A percentile compares a stretch with the other conserved stretches of the same genome.
These are phyloP conservation scores for Acromyrmex echinatior DNA, from an alignment of 1,140 invertebrate genomes.

Conservation along the genomic window DNA sequence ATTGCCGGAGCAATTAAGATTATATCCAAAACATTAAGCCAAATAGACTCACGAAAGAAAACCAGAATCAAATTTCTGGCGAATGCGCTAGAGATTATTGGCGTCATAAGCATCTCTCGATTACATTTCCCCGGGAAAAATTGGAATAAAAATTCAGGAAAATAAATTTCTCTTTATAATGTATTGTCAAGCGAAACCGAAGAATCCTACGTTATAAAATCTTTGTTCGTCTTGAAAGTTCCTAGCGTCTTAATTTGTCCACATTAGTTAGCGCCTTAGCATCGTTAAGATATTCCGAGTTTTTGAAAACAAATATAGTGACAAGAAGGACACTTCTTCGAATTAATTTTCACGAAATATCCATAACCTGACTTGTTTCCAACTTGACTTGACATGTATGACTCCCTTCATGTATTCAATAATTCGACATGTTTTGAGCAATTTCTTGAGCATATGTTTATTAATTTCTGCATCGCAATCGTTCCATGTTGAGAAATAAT, in stretches of 20 bases:
- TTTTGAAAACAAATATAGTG: neutral
- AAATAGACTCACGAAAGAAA: neutral
- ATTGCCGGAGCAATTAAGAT: neutral
- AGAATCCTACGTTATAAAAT: slow-evolving; percentile 38
- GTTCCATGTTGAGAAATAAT: neutral
- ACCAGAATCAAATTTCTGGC: neutral
- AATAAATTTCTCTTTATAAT: slow-evolving; percentile 30
- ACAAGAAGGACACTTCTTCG: neutral
- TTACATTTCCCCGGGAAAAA: neutral
- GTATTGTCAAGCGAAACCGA: neutral
- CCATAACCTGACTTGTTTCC: neutral
- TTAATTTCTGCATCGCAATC: neutral
- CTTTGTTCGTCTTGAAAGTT: slow-evolving; percentile 49
- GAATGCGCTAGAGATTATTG: neutral
- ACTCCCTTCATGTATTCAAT: neutral
- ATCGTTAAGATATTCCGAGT: neutral
- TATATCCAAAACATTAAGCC: neutral
- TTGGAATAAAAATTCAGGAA: neutral
- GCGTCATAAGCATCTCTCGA: neutral
- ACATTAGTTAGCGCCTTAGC: slow-evolving; percentile 31
- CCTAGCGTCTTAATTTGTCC: slow-evolving; percentile 42
- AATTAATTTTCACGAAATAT: slow-evolving; percentile 7
- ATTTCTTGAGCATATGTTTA: neutral
- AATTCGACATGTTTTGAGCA: neutral
- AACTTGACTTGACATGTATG: neutral